Evolutionary conservation across 2,888 invertebrate genomes (phyloP), one percentile per base, ranked within the genome.

Genomic region (Drosophila eohydei): DNA sequence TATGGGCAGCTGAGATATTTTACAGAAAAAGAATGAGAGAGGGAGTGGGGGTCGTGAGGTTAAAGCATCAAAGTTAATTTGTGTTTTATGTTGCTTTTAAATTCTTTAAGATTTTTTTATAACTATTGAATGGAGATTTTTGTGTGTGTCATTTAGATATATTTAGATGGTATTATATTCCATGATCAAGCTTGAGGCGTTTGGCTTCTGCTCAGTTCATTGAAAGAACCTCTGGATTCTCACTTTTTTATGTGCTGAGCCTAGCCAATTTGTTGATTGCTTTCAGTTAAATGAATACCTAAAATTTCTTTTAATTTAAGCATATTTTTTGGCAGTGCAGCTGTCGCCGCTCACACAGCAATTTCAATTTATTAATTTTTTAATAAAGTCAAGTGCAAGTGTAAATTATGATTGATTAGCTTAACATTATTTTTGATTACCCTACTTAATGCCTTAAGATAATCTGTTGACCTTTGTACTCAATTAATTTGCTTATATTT

Each of bases 401-500:
- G 26, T 30, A 48, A 48, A 48, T 30, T 9, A 28, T 30, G 28
- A 48, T 48, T 48, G 28, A n/a, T 48, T 30, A 9, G 14, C 30
- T 28, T 30, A 21, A 21, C 21, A 48, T 48, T 30, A 48, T 5
- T 9, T 14, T 30, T 30, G 14, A 30, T n/a, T n/a, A 28, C 14
- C 0, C 3, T n/a, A n/a, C 9, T 9, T 2, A n/a, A n/a, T 0
- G 30, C 50, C 50, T 50, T 36, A 14, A 21, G 34, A 50, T 16
- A 51, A 34, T 34, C 12, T 7, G 11, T 51, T 34, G 11, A 2
- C 11, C 7, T 1, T 28, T 46, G 21, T 9, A 11, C 38, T 36
- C 48, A 41, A 58, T 74, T 44, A 26, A 38, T 14, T 48, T 59
- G 46, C 16, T 48, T 28, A 54, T 51, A 38, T 59, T 43, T 61